Evolutionary conservation across 2,113 vertebrate species (phyloP).

Genomic region (Centropus unirufus): DNA sequence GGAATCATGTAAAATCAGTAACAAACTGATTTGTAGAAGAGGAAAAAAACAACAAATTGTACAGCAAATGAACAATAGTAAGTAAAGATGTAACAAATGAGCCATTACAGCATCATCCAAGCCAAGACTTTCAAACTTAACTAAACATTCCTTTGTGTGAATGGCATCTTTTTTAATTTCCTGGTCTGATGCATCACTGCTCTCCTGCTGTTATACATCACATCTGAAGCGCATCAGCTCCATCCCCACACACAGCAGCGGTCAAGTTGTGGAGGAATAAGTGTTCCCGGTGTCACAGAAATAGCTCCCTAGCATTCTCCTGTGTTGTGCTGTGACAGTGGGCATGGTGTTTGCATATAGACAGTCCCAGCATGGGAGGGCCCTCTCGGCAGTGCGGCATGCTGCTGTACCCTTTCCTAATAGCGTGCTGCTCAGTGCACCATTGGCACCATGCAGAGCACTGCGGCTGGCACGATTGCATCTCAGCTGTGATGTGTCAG

Average conservation of each 20-base stretch:
- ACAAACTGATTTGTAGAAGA: not conserved
- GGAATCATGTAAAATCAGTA: not conserved
- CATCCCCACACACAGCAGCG: conserved; percentile 13
- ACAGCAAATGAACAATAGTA: not conserved
- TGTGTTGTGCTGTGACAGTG: conserved; percentile 21
- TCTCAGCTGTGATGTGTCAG: conserved; percentile 26
- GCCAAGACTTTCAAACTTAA: conserved; percentile 21
- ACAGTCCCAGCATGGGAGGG: not conserved
- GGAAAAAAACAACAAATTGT: not conserved
- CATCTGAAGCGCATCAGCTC: not conserved
- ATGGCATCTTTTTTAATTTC: not conserved
- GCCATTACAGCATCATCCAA: not conserved
- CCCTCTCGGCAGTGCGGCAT: not conserved
- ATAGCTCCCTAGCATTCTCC: not conserved
- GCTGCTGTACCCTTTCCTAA: not conserved
- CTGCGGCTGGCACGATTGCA: not conserved
- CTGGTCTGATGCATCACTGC: not conserved
- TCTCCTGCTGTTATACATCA: not conserved
- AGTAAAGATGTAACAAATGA: conserved; percentile 20
- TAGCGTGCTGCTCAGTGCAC: conserved; percentile 12
- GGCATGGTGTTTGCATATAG: not conserved
- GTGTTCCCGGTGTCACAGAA: not conserved
- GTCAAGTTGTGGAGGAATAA: not conserved
- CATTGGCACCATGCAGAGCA: not conserved
- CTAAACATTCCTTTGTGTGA: conserved; percentile 24